Conservation (phyloP, 2,113 vertebrate genomes). For the Neomonachus schauinslandi region DNA sequence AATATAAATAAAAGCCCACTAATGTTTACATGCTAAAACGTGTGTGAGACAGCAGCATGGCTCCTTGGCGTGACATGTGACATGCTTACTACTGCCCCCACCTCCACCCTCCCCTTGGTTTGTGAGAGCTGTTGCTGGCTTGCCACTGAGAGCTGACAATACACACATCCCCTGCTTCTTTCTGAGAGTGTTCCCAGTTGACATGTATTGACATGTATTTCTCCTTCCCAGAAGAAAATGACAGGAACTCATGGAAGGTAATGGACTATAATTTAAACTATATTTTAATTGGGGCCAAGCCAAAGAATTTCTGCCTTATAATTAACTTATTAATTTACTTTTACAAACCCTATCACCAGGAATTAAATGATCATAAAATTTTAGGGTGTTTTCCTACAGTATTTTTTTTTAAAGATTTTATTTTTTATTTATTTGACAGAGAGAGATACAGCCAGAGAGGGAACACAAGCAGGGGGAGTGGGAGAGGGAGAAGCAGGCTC, state of each 20-base stretch:
- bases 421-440: too few species aligned
- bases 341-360: neutral
- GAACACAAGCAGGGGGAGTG: too few species aligned
- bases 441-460: too few species aligned
- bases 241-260: neutral
- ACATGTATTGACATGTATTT: neutral
- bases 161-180: neutral
- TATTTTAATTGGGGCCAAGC: constrained; percentile 44
- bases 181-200: neutral
- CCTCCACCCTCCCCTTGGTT: neutral
- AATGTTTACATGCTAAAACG: neutral
- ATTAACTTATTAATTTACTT: neutral
- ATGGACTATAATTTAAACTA: constrained; percentile 4
- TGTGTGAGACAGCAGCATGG: neutral
- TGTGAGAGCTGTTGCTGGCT: neutral
- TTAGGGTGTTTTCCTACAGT: neutral
- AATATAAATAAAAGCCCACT: neutral
- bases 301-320: constrained; percentile 8
- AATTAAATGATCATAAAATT: neutral
- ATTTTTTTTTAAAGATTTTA: neutral
- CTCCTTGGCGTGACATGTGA: neutral
- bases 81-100: accelerated
- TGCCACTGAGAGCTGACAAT: neutral
- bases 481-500: too few species aligned
- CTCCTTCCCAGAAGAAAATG: neutral